Conservation (phyloP, 2,797 vertebrate genomes). For the Eulemur mongoz region DNA sequence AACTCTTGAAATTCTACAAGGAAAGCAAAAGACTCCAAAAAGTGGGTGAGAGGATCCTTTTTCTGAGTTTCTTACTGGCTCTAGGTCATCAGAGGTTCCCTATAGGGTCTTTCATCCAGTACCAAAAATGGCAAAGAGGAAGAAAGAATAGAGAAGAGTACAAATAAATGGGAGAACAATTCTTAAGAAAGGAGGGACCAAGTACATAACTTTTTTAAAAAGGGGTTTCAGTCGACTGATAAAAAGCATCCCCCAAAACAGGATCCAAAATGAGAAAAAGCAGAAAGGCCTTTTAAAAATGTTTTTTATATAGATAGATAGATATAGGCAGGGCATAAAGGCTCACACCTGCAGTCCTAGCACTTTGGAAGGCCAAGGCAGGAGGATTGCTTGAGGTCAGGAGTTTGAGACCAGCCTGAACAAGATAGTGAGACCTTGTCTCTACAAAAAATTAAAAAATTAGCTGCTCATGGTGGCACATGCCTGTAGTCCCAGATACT, state of each 20-base stretch:
- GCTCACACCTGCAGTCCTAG: not conserved
- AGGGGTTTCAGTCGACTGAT: not conserved
- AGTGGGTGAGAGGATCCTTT: not conserved
- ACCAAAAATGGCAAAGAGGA: not conserved
- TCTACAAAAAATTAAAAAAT: not conserved
- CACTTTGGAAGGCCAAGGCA: not conserved
- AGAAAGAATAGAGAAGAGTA: not conserved
- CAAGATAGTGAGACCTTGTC: not conserved
- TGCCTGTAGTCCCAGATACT: not conserved
- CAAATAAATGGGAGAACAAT: not conserved
- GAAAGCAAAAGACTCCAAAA: not conserved
- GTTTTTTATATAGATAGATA: not conserved
- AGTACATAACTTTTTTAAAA: not conserved
- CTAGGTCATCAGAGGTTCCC: not conserved
- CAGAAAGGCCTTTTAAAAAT: not conserved
- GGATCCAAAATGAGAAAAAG: not conserved
- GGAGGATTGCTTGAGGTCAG: not conserved
- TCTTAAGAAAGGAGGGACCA: not conserved
- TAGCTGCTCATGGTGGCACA: not conserved
- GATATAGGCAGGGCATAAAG: not conserved
- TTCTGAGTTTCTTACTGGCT: not conserved
- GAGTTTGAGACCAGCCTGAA: not conserved
- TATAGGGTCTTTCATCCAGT: not conserved
- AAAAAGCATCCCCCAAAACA: not conserved
- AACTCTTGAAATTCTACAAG: not conserved